Percentiles rank a stretch among this genome's conserved stretches.
Conservation (phyloP, 2,113 vertebrate species). For the Ctenomys sociabilis region DNA sequence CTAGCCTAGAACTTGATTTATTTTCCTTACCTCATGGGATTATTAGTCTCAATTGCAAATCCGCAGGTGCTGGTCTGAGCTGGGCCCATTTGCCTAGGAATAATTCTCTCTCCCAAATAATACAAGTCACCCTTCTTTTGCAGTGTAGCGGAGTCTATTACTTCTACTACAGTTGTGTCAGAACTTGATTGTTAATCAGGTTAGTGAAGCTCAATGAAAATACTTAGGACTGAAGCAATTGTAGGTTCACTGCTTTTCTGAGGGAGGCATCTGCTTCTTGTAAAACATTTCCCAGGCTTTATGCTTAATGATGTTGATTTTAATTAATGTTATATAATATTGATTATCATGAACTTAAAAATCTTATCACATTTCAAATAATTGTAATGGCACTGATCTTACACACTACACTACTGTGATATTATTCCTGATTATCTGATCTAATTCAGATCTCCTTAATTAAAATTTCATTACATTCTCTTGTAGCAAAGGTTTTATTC, state of each 20-base stretch:
- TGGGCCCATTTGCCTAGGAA: background rate
- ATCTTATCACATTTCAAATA: background rate
- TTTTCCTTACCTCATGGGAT: background rate
- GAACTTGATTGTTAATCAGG: background rate
- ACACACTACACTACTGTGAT: background rate
- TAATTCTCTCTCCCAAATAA: accelerated
- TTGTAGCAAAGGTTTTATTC: background rate
- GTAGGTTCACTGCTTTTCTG: background rate
- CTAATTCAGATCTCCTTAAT: too few species aligned
- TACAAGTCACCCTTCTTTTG: background rate
- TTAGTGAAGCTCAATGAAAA: background rate
- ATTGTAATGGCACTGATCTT: background rate
- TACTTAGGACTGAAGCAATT: background rate
- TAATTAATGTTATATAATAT: background rate
- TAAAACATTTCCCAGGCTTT: background rate
- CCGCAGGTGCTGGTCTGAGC: background rate
- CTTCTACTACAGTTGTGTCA: background rate
- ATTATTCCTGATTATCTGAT: background rate
- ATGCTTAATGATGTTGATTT: background rate
- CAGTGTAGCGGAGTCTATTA: background rate
- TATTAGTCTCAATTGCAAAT: background rate
- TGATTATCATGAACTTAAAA: constrained; percentile 14
- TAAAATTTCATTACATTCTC: background rate
- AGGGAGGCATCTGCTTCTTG: background rate
- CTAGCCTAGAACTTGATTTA: background rate